phyloP scores from a whole-genome alignment of 2,797 vertebrate genomes.

The Danionella dracula region DNA sequence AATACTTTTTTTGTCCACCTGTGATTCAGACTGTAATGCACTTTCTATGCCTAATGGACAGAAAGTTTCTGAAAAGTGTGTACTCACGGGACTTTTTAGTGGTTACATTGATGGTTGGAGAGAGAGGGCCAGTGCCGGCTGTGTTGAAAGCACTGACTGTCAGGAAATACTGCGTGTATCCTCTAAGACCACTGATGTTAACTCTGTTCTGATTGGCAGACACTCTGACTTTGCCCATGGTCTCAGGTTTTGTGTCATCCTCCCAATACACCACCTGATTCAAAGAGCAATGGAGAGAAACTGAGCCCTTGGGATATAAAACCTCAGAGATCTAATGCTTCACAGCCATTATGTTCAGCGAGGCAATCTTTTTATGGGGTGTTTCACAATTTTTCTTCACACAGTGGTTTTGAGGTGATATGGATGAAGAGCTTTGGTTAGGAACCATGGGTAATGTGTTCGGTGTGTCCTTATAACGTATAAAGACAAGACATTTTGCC shows the following conservation, averaged over 20 bases:
- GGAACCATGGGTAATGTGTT: conserved; percentile 6
- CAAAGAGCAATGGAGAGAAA: conserved; percentile 23
- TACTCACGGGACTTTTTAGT: conserved; percentile 91
- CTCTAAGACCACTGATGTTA: conserved; percentile 77
- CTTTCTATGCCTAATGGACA: too few species aligned
- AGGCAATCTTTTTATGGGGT: neutral
- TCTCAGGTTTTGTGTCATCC: conserved; percentile 84
- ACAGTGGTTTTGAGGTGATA: neutral
- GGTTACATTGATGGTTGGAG: conserved; percentile 84
- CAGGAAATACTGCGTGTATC: conserved; percentile 80
- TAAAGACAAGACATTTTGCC: neutral
- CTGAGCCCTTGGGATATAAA: conserved; percentile 2
- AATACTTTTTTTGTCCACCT: too few species aligned
- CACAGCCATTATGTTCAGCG: neutral
- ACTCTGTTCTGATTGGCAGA: conserved; percentile 82
- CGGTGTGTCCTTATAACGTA: neutral
- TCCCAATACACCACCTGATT: conserved; percentile 88
- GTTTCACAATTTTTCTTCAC: neutral
- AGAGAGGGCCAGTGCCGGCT: conserved; percentile 84
- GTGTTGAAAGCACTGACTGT: conserved; percentile 92
- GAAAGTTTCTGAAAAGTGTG: too few species aligned
- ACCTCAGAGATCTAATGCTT: neutral
- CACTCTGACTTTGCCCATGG: conserved; percentile 82
- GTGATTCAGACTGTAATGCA: too few species aligned
- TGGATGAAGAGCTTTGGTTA: neutral